phyloP scores from a whole-genome alignment of 2,797 vertebrate genomes.

The Betta splendens region DNA sequence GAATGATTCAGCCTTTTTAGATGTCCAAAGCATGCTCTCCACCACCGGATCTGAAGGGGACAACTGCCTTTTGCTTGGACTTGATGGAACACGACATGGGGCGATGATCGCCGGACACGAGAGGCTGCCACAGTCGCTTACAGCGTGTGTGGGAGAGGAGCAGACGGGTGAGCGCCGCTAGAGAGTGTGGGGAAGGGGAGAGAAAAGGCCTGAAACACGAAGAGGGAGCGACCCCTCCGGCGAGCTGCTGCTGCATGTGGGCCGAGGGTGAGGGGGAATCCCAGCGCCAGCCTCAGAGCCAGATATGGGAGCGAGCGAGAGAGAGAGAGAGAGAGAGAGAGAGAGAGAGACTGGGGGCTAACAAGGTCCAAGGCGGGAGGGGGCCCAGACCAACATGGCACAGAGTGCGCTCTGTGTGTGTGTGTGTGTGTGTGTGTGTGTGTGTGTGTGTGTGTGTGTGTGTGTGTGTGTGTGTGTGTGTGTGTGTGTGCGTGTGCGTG shows the following conservation, averaged over 20 bases:
- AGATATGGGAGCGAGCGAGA: slow-evolving; percentile 79
- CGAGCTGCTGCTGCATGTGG: slow-evolving; percentile 44
- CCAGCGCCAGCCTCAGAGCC: slow-evolving; percentile 65
- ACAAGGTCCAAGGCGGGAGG: slow-evolving; percentile 71
- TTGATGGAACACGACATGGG: too few relatives aligned
- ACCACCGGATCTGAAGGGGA: background rate
- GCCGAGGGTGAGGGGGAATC: slow-evolving; percentile 68
- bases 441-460: slow-evolving; percentile 16
- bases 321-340: slow-evolving; percentile 78
- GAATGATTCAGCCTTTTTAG: too few relatives aligned
- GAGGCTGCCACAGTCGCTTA: too few relatives aligned
- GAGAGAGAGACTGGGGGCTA: slow-evolving; percentile 75
- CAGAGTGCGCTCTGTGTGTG: slow-evolving; percentile 65
- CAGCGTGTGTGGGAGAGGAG: slow-evolving; percentile 23
- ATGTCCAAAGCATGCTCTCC: too few relatives aligned
- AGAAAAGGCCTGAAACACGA: slow-evolving; percentile 46
- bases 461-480: slow-evolving; percentile 42
- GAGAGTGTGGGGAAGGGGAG: slow-evolving; percentile 28
- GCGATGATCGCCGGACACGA: too few relatives aligned
- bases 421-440: background rate
- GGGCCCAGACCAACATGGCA: slow-evolving; percentile 74
- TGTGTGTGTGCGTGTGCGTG: slow-evolving; percentile 30
- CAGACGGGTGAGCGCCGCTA: slow-evolving; percentile 3
- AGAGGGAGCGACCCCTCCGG: slow-evolving; percentile 42
- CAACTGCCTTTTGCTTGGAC: too few relatives aligned